phyloP scores from a whole-genome alignment of 2,888 invertebrate genomes.

The Pseudolycoriella hygida region DNA sequence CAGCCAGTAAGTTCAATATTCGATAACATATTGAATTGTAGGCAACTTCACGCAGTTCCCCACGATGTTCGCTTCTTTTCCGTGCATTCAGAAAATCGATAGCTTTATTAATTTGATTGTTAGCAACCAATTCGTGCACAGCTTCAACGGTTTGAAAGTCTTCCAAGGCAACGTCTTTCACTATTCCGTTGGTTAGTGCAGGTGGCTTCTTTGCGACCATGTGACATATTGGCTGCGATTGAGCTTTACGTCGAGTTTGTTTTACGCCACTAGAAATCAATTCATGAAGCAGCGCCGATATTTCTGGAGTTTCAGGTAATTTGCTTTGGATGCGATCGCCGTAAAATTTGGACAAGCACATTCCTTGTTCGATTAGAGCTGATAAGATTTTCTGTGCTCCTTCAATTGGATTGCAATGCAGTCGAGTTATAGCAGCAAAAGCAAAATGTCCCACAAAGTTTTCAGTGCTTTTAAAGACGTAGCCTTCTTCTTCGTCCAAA shows the following conservation, averaged over 20 bases:
- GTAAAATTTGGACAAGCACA: slow-evolving; percentile 40
- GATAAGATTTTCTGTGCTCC: slow-evolving; percentile 33
- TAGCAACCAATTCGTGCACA: too few species aligned
- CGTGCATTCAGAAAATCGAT: background rate
- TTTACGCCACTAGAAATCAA: slow-evolving; percentile 47
- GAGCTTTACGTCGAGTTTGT: slow-evolving; percentile 22
- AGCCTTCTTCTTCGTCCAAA: slow-evolving; percentile 12
- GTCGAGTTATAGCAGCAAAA: too few species aligned
- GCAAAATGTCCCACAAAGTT: slow-evolving; percentile 40
- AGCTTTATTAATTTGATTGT: background rate
- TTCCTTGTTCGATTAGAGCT: slow-evolving; percentile 41
- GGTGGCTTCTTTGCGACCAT: slow-evolving; percentile 28
- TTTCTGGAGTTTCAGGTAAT: slow-evolving; percentile 41
- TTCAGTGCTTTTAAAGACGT: too few species aligned
- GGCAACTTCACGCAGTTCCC: background rate
- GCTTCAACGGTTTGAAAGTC: too few species aligned
- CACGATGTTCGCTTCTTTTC: background rate
- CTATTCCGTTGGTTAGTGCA: too few species aligned
- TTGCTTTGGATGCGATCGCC: slow-evolving; percentile 47
- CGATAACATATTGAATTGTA: background rate
- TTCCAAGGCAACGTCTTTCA: too few species aligned
- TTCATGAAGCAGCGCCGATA: slow-evolving; percentile 42
- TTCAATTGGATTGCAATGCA: too few species aligned
- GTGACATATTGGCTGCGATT: slow-evolving; percentile 12
- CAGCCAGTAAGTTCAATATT: slow-evolving; percentile 42